These are phyloP conservation scores for Phrynocephalus vlangalii DNA, from an alignment of 2,797 vertebrate species.

Conservation along the genomic window DNA sequence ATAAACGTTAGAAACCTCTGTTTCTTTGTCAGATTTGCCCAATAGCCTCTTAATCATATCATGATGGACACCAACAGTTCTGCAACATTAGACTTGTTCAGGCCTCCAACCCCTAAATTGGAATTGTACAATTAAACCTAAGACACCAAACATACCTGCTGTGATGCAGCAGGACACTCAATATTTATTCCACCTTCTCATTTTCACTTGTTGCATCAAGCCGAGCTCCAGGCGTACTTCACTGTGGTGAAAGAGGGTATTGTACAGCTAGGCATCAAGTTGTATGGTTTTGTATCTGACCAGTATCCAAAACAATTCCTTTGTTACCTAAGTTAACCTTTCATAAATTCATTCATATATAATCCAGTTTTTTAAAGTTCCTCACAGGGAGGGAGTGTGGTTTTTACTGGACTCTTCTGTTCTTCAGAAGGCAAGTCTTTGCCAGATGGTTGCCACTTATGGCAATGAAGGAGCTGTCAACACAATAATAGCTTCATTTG, in stretches of 20 bases:
- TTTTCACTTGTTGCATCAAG: too few relatives aligned
- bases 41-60: neutral
- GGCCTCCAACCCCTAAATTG: neutral
- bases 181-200: too few relatives aligned
- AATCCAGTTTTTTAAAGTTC: neutral
- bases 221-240: too few relatives aligned
- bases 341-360: neutral
- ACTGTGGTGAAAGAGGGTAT: too few relatives aligned
- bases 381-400: neutral
- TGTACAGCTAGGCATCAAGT: too few relatives aligned
- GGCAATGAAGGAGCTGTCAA: neutral
- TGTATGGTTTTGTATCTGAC: too few relatives aligned
- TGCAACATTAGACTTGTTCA: neutral
- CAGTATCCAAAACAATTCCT: too few relatives aligned
- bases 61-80: neutral
- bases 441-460: neutral
- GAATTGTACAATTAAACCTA: too few relatives aligned
- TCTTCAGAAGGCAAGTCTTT: too few relatives aligned
- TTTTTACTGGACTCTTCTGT: neutral
- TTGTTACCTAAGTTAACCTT: too few relatives aligned
- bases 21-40: neutral
- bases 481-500: neutral
- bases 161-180: too few relatives aligned
- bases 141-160: too few relatives aligned
- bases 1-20: neutral